phyloP scores from a whole-genome alignment of 2,797 vertebrate species.

The Lutra lutra region DNA sequence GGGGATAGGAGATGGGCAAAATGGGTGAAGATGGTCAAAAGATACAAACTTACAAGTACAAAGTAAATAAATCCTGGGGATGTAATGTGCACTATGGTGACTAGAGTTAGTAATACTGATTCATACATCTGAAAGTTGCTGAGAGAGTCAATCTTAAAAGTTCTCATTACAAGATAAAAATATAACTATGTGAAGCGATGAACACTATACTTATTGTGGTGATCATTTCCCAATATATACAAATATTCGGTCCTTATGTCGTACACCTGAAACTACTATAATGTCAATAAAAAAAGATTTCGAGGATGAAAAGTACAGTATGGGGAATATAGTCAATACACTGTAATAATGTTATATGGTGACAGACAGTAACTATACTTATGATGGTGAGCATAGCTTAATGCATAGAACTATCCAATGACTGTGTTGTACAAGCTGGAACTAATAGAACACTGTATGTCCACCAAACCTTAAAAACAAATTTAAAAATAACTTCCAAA shows the following conservation, averaged over 20 bases:
- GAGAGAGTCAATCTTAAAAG: not conserved
- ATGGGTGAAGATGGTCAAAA: not conserved
- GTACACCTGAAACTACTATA: not conserved
- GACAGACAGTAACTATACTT: not conserved
- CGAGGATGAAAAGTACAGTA: not conserved
- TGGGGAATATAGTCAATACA: not conserved
- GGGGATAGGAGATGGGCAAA: not conserved
- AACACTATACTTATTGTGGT: too few relatives aligned
- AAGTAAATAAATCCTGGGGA: too few relatives aligned
- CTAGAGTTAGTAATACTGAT: not conserved
- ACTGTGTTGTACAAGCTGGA: not conserved
- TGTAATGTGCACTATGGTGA: not conserved
- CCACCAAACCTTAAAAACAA: not conserved
- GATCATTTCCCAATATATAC: not conserved
- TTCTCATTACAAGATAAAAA: not conserved
- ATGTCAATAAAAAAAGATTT: not conserved
- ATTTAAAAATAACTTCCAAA: not conserved
- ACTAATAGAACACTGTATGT: not conserved
- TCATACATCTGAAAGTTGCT: not conserved
- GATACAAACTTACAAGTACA: not conserved
- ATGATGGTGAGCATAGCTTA: not conserved
- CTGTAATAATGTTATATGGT: not conserved
- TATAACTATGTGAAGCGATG: not conserved
- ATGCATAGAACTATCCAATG: not conserved
- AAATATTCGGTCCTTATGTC: not conserved